These are phyloP conservation scores for Ceratotherium simum DNA, from an alignment of 2,113 vertebrate species.

Conservation along the genomic window DNA sequence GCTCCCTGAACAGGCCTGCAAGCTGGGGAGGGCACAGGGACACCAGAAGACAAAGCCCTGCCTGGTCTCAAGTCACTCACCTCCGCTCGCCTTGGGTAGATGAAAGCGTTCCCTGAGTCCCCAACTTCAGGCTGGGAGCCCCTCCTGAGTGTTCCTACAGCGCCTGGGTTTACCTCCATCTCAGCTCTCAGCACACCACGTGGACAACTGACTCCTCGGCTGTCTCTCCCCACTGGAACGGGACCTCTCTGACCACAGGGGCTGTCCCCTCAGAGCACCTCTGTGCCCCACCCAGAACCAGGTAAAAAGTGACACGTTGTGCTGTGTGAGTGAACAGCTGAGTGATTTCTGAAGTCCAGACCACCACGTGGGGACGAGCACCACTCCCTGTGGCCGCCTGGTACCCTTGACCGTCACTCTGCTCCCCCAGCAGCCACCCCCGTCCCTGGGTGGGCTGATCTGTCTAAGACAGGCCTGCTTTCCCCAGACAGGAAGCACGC, in stretches of 20 bases:
- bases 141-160: not conserved
- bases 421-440: not conserved
- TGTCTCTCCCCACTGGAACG: not conserved
- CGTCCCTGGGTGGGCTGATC: not conserved
- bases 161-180: not conserved
- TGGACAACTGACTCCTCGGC: not conserved
- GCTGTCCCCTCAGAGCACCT: not conserved
- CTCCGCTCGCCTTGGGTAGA: not conserved
- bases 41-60: not conserved
- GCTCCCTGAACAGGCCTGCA: not conserved
- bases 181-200: not conserved
- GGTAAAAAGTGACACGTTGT: not conserved
- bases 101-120: not conserved
- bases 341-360: not conserved
- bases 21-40: too few relatives aligned
- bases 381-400: rapidly evolving
- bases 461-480: not conserved
- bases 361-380: not conserved
- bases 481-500: not conserved
- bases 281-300: not conserved
- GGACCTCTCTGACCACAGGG: not conserved
- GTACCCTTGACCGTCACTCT: not conserved
- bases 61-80: not conserved
- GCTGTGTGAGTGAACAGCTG: not conserved
- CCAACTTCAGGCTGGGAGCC: not conserved